Conservation (phyloP, 2,797 vertebrate genomes). For the Tinamus major region DNA sequence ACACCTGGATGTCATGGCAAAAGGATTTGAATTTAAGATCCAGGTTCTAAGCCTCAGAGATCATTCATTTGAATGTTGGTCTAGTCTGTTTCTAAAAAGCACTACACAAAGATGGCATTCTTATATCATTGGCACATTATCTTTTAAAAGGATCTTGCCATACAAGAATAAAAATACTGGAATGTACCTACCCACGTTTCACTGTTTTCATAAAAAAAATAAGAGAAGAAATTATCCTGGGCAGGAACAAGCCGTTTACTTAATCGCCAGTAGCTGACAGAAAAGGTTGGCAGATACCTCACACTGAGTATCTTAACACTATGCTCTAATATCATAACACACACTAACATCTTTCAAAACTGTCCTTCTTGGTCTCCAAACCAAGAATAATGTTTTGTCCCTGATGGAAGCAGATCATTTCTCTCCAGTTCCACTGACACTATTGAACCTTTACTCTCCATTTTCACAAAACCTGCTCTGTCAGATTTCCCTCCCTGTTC, state of each 20-base stretch:
- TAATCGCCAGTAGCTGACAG: rapidly evolving
- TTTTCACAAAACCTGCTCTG: not conserved
- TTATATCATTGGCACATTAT: not conserved
- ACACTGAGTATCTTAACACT: not conserved
- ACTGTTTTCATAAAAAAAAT: not conserved
- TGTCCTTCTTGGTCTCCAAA: not conserved
- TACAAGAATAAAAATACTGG: not conserved
- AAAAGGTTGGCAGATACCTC: not conserved
- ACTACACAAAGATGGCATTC: not conserved
- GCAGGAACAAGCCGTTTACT: not conserved
- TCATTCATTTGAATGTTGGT: not conserved
- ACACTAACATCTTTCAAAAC: not conserved
- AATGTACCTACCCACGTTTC: not conserved
- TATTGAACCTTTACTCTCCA: not conserved
- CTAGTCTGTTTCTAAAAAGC: not conserved
- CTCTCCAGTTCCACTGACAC: not conserved
- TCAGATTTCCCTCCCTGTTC: not conserved
- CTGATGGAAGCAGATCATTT: not conserved
- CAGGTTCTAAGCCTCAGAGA: not conserved
- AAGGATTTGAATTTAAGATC: not conserved
- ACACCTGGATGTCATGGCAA: not conserved
- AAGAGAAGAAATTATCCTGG: not conserved
- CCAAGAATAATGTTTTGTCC: not conserved
- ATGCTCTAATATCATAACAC: rapidly evolving
- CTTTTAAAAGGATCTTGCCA: not conserved